Conservation (phyloP, 2,888 invertebrate species). For the Caenorhabditis drosophilae region DNA sequence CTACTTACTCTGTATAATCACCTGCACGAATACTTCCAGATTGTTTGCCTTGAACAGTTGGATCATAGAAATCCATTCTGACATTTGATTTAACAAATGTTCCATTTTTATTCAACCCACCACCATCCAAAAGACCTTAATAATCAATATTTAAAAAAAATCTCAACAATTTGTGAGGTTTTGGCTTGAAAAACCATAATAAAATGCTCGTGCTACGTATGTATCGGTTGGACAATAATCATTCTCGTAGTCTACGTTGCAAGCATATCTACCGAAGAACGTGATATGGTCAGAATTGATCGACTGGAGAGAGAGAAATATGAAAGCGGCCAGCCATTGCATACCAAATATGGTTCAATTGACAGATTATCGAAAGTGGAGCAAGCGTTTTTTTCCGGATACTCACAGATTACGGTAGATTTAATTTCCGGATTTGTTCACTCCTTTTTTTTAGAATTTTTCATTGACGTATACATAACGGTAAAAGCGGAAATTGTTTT, state of each 20-base stretch:
- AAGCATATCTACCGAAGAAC: constrained; percentile 38
- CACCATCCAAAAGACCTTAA: constrained; percentile 33
- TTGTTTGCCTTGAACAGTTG: constrained; percentile 29
- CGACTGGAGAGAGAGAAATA: not conserved
- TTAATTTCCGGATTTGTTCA: too few relatives aligned
- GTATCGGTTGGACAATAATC: constrained; percentile 36
- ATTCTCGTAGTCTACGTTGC: constrained; percentile 26
- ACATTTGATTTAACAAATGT: constrained; percentile 25
- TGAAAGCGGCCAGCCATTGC: too few relatives aligned
- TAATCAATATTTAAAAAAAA: not conserved
- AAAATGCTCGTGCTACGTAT: constrained; percentile 28
- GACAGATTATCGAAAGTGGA: too few relatives aligned
- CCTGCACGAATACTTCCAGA: constrained; percentile 10
- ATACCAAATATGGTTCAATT: too few relatives aligned
- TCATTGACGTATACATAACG: too few relatives aligned
- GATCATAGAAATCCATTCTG: constrained; percentile 30
- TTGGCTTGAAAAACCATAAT: constrained; percentile 14
- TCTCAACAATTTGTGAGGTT: not conserved
- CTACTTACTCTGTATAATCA: constrained; percentile 34
- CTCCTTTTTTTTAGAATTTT: too few relatives aligned
- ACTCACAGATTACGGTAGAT: too few relatives aligned
- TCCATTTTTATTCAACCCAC: constrained; percentile 26
- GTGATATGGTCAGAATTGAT: constrained; percentile 10
- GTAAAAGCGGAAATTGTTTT: too few relatives aligned
- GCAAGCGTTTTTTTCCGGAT: too few relatives aligned